Conservation (phyloP, 2,113 vertebrate species). For the Platichthys flesus region DNA sequence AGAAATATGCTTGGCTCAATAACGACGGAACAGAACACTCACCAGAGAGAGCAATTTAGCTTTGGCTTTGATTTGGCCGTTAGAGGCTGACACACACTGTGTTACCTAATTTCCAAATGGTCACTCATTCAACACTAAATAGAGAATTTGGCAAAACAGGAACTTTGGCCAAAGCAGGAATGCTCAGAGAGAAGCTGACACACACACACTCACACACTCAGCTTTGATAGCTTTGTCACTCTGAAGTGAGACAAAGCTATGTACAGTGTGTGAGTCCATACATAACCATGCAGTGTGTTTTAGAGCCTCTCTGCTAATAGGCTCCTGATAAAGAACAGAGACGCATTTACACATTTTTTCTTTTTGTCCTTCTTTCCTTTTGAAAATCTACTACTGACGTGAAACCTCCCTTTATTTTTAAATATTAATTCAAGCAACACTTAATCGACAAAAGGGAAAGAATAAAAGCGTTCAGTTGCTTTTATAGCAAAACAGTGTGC, state of each 20-base stretch:
- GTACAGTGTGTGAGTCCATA: not conserved
- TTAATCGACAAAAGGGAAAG: not conserved
- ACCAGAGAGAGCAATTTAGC: conserved; percentile 12
- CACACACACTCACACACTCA: not conserved
- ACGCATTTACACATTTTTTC: not conserved
- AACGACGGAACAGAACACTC: not conserved
- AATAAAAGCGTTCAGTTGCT: no score
- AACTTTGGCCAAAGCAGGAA: conserved; percentile 50
- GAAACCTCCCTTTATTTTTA: not conserved
- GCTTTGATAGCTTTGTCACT: no score
- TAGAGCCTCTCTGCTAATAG: no score
- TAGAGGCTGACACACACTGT: conserved; percentile 18
- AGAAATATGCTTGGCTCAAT: not conserved
- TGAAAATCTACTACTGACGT: not conserved
- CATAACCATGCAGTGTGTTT: no score
- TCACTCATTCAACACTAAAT: conserved; percentile 57
- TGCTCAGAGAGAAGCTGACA: conserved; percentile 3
- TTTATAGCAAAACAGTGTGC: no score
- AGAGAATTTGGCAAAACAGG: conserved; percentile 60
- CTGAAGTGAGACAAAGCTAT: not conserved
- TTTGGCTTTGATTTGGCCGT: conserved; percentile 40
- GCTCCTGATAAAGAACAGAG: not conserved
- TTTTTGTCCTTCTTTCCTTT: not conserved
- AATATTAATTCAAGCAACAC: not conserved
- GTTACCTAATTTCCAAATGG: conserved; percentile 48